phyloP scores from a whole-genome alignment of 2,888 invertebrate species.

The Prenolepis imparis region DNA sequence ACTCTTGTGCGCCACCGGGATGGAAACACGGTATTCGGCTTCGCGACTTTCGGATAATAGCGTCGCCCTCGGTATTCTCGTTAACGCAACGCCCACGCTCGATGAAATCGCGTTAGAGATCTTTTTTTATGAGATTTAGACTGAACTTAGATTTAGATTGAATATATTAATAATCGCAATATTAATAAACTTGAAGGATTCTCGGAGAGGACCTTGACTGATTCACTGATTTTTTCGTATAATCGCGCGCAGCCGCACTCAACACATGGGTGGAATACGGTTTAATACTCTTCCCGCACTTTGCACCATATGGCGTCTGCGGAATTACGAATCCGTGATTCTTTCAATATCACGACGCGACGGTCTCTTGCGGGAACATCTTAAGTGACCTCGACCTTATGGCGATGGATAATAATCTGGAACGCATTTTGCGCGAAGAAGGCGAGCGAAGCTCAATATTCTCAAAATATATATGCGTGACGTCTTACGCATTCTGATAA shows the following conservation, averaged over 20 bases:
- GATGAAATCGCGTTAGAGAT: background rate
- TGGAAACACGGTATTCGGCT: conserved; percentile 56
- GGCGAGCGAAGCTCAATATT: background rate
- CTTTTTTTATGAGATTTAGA: background rate
- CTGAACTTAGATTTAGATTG: background rate
- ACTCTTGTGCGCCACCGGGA: conserved; percentile 55
- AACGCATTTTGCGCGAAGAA: background rate
- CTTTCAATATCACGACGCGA: conserved; percentile 63
- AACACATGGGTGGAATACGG: conserved; percentile 54
- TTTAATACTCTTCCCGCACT: conserved; percentile 68
- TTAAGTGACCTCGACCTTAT: conserved; percentile 45
- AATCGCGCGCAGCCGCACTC: conserved; percentile 37
- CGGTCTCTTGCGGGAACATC: conserved; percentile 47
- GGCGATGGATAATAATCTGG: conserved; percentile 49
- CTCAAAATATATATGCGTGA: background rate
- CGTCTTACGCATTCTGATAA: background rate
- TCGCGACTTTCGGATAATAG: conserved; percentile 52
- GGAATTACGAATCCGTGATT: conserved; percentile 62
- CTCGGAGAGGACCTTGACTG: background rate
- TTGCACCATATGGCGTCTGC: conserved; percentile 71
- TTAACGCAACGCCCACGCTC: conserved; percentile 8
- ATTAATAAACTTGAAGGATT: conserved; percentile 1
- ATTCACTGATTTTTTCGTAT: conserved; percentile 30
- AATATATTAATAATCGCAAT: background rate
- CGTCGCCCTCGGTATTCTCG: conserved; percentile 3